Conservation (phyloP, 2,797 vertebrate genomes). For the Pristis pectinata region DNA sequence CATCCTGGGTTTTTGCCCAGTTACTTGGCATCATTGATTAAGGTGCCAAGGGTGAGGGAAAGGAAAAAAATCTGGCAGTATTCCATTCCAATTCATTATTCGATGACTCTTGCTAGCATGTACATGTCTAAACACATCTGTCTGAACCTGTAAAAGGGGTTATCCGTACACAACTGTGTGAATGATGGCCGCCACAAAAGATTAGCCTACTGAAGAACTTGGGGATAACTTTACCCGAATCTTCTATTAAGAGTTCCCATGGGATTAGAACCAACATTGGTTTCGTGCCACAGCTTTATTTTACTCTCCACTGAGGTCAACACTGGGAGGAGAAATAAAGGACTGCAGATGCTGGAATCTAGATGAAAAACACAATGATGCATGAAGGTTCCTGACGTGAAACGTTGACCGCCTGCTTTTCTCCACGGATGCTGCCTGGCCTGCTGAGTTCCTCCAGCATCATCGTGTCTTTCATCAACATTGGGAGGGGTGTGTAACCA, state of each 20-base stretch:
- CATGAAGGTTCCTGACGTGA: too few species aligned
- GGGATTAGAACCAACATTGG: not conserved
- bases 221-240: not conserved
- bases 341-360: too few species aligned
- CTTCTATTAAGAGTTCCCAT: not conserved
- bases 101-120: not conserved
- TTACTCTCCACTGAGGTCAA: not conserved
- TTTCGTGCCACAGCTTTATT: too few species aligned
- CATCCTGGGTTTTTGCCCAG: not conserved
- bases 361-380: too few species aligned
- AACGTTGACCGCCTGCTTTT: too few species aligned
- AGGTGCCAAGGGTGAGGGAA: not conserved
- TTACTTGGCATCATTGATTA: not conserved
- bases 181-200: not conserved
- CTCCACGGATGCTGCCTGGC: too few species aligned
- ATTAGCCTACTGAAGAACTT: not conserved
- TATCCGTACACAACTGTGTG: not conserved
- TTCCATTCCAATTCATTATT: not conserved
- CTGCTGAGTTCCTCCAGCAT: too few species aligned
- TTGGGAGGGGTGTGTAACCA: not conserved
- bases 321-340: not conserved
- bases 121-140: not conserved
- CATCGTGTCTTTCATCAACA: too few species aligned
- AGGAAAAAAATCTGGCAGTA: not conserved
- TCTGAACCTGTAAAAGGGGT: not conserved